A percentile compares a stretch with the other conserved stretches of the same genome.
Conservation (phyloP, 2,888 invertebrate species). For the Smittia aterrima region DNA sequence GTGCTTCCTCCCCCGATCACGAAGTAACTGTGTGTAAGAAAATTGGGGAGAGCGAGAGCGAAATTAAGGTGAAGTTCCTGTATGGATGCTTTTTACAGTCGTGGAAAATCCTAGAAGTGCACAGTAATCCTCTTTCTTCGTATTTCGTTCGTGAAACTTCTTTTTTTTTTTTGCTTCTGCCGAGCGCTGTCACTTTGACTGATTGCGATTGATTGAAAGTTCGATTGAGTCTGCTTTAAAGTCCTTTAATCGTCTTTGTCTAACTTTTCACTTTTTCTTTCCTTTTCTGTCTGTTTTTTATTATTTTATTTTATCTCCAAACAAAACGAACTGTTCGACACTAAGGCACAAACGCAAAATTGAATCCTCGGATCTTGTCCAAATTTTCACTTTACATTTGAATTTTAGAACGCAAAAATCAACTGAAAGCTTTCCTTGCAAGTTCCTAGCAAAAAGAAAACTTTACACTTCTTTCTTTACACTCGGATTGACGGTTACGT, state of each 20-base stretch:
- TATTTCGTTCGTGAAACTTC: neutral
- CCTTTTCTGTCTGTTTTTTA: neutral
- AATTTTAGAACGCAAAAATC: conserved; percentile 1
- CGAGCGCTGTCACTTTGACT: neutral
- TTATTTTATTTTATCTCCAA: conserved; percentile 11
- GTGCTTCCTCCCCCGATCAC: too few species aligned
- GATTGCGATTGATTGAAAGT: conserved; percentile 5
- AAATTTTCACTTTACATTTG: conserved; percentile 1
- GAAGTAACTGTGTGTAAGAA: conserved; percentile 3
- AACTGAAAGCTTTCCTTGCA: neutral
- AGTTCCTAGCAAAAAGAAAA: too few species aligned
- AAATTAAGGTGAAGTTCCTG: conserved; percentile 40
- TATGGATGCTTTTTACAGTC: conserved; percentile 25
- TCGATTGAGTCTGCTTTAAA: neutral
- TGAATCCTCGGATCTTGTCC: neutral
- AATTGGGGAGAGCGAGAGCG: conserved; percentile 7
- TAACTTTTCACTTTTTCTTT: conserved; percentile 2
- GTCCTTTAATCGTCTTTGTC: conserved; percentile 6
- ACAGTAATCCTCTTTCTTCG: conserved; percentile 23
- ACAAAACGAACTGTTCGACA: conserved; percentile 13
- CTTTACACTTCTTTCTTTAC: too few species aligned
- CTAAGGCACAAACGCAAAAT: conserved; percentile 39
- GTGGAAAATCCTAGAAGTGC: conserved; percentile 37
- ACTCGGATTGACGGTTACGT: conserved; percentile 20
- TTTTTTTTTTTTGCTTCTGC: neutral